Base-by-base conservation (phyloP, 2,113 vertebrate species). In the Lophius piscatorius region DNA sequence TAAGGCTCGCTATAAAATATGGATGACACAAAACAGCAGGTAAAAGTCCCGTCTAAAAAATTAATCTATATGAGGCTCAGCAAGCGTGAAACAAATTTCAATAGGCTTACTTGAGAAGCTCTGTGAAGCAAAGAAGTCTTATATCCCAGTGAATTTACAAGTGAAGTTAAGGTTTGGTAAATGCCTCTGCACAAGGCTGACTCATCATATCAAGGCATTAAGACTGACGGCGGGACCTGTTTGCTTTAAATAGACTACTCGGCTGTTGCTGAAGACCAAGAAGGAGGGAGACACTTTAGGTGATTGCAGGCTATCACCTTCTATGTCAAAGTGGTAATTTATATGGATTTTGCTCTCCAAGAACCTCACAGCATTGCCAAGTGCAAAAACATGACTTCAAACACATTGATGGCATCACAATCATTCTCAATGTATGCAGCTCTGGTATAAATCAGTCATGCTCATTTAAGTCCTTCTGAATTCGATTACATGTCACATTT, bases 321-420 rank as follows among this genome's bases (percentile, higher is more conserved):
- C 40, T 3, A 56, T 55, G 59, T 46, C 34, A 46, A 79, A 66
- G 73, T 76, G 39, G 50, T 68, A 49, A 63, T 81, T 79, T 73
- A 60, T 56, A 64, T 64, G 48, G 60, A 70, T 76, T 78, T 63
- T 49, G 14, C 61, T 50, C 50, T 41, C 31, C 26, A 34, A 63
- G 63, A 70, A 63, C 18, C 63, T 64, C 49, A 26, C 52, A 54
- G 50, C 36, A 39, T 50, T 71, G 57, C 45, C 61, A 47, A 59
- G 26, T 47, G 49, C 56, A 52, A 47, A 6, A 44, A 59, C 28
- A 62, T 16, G 38, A 74, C 80, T 79, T 86, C 74, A 80, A 83
- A 84, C 62, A 41, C 49, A 21, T 74, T 79, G 65, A 62, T 23
- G 65, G 50, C 61, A 40, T 21, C 33, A 64, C 33, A 22, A 59